Percentiles rank a stretch among this genome's conserved stretches.
These are phyloP conservation scores for Aphelenchoides bicaudatus DNA, from an alignment of 2,888 invertebrate genomes.

Conservation along the genomic window DNA sequence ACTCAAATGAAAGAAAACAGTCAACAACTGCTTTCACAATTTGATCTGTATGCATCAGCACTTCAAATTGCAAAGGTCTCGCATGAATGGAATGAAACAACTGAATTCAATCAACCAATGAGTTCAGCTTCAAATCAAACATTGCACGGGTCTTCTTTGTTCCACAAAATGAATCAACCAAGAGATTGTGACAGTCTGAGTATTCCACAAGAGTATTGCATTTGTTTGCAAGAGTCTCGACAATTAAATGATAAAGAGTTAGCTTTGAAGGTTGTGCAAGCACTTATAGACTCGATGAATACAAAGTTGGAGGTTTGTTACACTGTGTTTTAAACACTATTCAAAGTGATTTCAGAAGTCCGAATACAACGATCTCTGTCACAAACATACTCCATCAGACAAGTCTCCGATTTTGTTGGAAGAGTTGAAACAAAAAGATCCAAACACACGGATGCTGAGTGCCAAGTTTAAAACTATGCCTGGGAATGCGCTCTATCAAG, in stretches of 20 bases:
- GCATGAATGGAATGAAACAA: no score
- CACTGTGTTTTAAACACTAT: no score
- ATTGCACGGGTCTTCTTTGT: slow-evolving; percentile 19
- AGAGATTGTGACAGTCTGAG: slow-evolving; percentile 21
- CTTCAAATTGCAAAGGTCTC: no score
- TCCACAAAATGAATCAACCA: slow-evolving; percentile 18
- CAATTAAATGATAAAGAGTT: background rate
- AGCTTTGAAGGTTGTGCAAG: background rate
- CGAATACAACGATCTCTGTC: no score
- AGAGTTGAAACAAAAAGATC: slow-evolving; percentile 9
- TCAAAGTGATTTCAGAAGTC: no score
- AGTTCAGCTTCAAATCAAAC: no score
- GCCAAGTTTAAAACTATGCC: slow-evolving; percentile 7
- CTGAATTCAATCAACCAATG: no score
- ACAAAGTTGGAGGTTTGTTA: no score
- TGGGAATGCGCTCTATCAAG: slow-evolving; percentile 18
- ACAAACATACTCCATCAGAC: slow-evolving; percentile 4
- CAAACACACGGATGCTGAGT: background rate
- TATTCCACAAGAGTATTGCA: slow-evolving; percentile 26
- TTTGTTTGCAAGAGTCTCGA: slow-evolving; percentile 6
- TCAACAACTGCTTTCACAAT: no score
- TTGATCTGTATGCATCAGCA: no score
- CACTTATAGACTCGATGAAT: no score
- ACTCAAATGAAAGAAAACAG: no score
- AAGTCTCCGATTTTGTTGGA: slow-evolving; percentile 2